phyloP scores from a whole-genome alignment of 2,888 invertebrate species.

The Pristionchus japonicus region DNA sequence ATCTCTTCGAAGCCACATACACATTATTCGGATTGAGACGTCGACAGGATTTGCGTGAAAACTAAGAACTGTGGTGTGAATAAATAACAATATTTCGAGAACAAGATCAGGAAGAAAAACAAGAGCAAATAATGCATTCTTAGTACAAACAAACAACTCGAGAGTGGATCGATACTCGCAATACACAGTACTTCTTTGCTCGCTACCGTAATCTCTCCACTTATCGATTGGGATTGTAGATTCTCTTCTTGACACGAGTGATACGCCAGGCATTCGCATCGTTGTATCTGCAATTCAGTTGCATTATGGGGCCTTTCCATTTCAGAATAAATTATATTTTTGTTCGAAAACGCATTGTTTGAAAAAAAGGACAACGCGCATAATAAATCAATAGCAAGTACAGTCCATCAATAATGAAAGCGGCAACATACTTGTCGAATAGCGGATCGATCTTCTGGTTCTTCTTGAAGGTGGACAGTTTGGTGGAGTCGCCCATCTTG shows the following conservation, averaged over 20 bases:
- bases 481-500: constrained; percentile 97
- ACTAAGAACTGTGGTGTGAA: background rate
- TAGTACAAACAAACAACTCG: background rate
- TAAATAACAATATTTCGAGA: constrained; percentile 26
- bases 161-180: background rate
- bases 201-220: background rate
- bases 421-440: constrained; percentile 85
- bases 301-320: background rate
- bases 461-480: constrained; percentile 97
- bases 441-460: constrained; percentile 97
- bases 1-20: background rate
- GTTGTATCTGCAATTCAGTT: constrained; percentile 76
- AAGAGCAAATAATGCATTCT: background rate
- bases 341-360: no score
- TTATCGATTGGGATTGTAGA: constrained; percentile 75
- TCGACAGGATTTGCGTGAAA: background rate
- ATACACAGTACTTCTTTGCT: background rate
- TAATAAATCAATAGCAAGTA: no score
- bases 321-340: no score
- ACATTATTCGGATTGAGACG: background rate
- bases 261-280: constrained; percentile 99
- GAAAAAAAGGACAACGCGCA: no score
- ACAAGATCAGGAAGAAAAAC: background rate
- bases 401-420: background rate
- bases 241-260: constrained; percentile 80